A percentile compares a stretch with the other conserved stretches of the same genome.
Evolutionary conservation across 2,888 invertebrate species (phyloP).

Genomic region (Drosophila bunnanda): DNA sequence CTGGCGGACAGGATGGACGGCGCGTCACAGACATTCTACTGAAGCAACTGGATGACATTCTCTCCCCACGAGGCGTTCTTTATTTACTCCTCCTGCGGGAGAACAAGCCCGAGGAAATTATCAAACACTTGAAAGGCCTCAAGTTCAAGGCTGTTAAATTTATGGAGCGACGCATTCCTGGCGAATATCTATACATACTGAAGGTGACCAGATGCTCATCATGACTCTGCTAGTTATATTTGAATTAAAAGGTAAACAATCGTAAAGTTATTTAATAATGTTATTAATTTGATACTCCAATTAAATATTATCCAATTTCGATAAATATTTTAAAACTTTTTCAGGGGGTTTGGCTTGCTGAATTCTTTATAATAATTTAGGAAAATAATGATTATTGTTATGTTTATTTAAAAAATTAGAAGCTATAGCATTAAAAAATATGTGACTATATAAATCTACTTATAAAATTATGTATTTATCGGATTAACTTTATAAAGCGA

Average conservation of each 20-base stretch:
- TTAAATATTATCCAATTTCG: slow-evolving; percentile 2
- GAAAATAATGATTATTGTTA: neutral
- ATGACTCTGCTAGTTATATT: slow-evolving; percentile 20
- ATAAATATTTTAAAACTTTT: neutral
- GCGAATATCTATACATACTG: slow-evolving; percentile 94
- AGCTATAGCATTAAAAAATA: neutral
- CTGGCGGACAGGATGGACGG: slow-evolving; percentile 91
- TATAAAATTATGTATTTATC: no score
- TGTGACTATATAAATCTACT: no score
- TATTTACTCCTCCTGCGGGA: slow-evolving; percentile 95
- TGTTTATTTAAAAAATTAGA: no score
- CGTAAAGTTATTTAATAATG: slow-evolving; percentile 1
- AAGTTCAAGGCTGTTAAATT: slow-evolving; percentile 88
- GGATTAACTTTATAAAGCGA: no score
- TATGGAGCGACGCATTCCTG: slow-evolving; percentile 91
- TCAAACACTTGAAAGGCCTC: slow-evolving; percentile 86
- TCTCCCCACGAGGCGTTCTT: slow-evolving; percentile 91
- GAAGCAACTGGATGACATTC: slow-evolving; percentile 88
- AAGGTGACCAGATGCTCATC: slow-evolving; percentile 86
- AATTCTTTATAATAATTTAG: neutral
- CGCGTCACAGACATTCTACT: slow-evolving; percentile 92
- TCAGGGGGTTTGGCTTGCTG: neutral
- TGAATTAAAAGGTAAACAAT: neutral
- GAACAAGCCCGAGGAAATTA: slow-evolving; percentile 92
- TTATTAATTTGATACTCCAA: slow-evolving; percentile 7